These are phyloP conservation scores for Ictalurus furcatus DNA, from an alignment of 2,113 vertebrate genomes.

Conservation along the genomic window DNA sequence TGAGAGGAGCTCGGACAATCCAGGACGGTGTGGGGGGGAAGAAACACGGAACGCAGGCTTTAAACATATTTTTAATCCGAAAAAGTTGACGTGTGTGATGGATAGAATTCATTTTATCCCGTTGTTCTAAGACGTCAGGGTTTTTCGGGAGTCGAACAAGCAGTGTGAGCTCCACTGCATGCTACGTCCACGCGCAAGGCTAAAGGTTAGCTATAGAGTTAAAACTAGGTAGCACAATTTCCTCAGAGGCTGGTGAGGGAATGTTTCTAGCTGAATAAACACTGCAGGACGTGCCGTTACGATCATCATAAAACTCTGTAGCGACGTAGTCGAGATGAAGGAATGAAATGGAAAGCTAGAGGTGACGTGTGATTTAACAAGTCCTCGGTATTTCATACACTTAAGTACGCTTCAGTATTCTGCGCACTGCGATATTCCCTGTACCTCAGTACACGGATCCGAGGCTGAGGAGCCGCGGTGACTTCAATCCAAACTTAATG, in stretches of 20 bases:
- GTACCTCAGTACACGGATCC: background rate
- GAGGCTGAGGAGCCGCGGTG: background rate
- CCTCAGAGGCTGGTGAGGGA: background rate
- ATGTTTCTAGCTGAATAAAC: background rate
- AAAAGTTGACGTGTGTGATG: background rate
- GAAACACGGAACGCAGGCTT: background rate
- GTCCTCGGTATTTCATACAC: no score
- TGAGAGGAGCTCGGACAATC: slow-evolving; percentile 5
- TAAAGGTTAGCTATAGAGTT: background rate
- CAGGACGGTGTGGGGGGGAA: background rate
- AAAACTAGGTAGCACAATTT: background rate
- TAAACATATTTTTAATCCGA: background rate
- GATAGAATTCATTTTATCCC: background rate
- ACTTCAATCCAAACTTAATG: background rate
- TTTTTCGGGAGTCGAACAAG: background rate
- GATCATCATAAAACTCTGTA: background rate
- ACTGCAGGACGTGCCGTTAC: background rate
- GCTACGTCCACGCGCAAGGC: background rate
- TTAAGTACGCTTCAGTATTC: background rate
- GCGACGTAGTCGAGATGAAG: no score
- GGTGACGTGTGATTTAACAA: no score
- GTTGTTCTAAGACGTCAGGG: background rate
- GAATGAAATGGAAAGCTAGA: no score
- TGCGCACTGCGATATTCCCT: background rate
- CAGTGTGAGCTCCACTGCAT: background rate